Percentiles rank a stretch among this genome's conserved stretches.
phyloP scores from a whole-genome alignment of 2,797 vertebrate species.

The Loriculus beryllinus region DNA sequence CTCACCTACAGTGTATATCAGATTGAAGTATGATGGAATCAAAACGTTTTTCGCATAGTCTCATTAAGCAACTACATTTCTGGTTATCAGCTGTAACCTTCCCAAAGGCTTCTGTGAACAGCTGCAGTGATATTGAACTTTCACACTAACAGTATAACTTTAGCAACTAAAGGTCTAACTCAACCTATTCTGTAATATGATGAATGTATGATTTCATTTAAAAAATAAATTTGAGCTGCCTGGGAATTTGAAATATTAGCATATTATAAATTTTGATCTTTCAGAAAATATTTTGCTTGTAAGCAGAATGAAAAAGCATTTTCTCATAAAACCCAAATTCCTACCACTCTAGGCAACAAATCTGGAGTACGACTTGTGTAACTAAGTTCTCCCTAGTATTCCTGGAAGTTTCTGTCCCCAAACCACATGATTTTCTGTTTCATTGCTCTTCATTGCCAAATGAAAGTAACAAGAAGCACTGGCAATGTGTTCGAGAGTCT shows the following conservation, averaged over 20 bases:
- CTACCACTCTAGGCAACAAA: neutral
- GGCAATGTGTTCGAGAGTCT: neutral
- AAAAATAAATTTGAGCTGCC: neutral
- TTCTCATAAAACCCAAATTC: neutral
- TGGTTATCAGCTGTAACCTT: neutral
- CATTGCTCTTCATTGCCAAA: neutral
- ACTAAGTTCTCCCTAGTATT: neutral
- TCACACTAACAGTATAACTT: neutral
- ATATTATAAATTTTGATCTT: neutral
- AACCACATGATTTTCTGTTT: neutral
- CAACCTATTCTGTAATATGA: neutral
- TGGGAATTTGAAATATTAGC: neutral
- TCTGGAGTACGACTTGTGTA: neutral
- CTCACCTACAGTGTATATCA: neutral
- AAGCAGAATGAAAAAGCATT: neutral
- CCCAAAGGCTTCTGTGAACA: neutral
- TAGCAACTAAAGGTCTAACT: neutral
- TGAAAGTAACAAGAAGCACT: neutral
- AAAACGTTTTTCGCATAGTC: neutral
- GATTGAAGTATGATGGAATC: neutral
- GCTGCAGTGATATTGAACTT: neutral
- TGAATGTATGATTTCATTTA: neutral
- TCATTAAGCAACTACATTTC: neutral
- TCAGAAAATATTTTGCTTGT: neutral
- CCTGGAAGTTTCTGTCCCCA: neutral